Evolutionary conservation across 1,140 invertebrate species (phyloP), one percentile per base, ranked within the genome.

Genomic region (Tenebrio molitor): DNA sequence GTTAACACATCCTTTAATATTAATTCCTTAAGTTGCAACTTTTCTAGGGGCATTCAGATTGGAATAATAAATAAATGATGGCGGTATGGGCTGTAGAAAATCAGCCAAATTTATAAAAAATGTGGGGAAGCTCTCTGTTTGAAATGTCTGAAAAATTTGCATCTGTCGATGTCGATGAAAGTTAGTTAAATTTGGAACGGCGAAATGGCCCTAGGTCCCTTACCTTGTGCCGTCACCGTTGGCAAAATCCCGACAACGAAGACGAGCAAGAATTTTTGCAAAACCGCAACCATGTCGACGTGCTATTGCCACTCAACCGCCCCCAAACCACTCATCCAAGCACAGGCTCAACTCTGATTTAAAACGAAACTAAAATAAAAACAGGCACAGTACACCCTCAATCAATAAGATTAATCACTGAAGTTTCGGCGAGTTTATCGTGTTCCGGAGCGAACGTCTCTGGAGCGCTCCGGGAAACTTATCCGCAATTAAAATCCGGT

Each of bases 401-500:
- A 58, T 58, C 23, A 23, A 58, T 29, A 15, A 33, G 50, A 58
- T 58, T 29, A 29, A 58, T 58, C 50, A 58, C 50, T 58, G 15
- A 58, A 58, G 50, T 58, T 29, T 58, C 23, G 15, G 50, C 50
- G 50, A 58, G 50, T 58, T 58, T 58, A 58, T 58, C 23, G 50
- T 29, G 23, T 58, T 58, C 50, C 50, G 23, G 23, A 58, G 50
- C 50, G 50, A 58, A 58, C 50, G 44, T 50, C 44, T 50, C 44
- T 50, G 44, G 44, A 50, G 44, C 44, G 44, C 44, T 50, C 44
- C 50, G 50, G 23, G 50, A 58, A 33, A 58, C 50, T 58, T 29
- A 58, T 58, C 50, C 50, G 66, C 46, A 68, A 67, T 67, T 67
- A 67, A 67, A 67, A 67, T 67, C 23, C 66, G 42, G 42, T 50